These are phyloP conservation scores for Cataglyphis hispanica DNA, from an alignment of 1,140 invertebrate species.

Conservation along the genomic window DNA sequence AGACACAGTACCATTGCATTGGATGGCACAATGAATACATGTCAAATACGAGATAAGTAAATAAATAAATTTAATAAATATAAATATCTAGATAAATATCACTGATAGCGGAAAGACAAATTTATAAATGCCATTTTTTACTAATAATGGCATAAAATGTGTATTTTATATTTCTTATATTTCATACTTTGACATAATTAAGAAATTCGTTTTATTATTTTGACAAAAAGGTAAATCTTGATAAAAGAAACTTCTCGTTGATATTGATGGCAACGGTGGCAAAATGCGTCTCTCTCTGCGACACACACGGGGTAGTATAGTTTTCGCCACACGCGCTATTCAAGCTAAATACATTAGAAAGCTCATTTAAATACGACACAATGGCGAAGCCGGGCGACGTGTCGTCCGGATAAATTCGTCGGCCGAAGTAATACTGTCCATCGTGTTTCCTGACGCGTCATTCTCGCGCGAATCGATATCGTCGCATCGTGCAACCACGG, in stretches of 20 bases:
- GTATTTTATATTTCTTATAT: neutral
- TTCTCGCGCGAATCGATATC: constrained; percentile 32
- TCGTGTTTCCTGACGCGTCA: constrained; percentile 5
- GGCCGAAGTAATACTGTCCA: constrained; percentile 74
- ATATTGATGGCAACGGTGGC: constrained; percentile 44
- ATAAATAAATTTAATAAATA: too few relatives aligned
- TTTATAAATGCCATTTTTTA: neutral
- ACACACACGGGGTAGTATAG: constrained; percentile 46
- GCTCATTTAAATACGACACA: constrained; percentile 84
- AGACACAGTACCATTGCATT: constrained; percentile 22
- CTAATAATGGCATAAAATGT: neutral
- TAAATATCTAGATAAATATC: neutral
- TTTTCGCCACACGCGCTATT: constrained; percentile 68
- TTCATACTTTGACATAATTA: neutral
- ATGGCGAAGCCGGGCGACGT: constrained; percentile 67
- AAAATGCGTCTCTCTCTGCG: constrained; percentile 82
- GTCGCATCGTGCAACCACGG: neutral
- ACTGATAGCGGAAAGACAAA: neutral
- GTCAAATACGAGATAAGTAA: neutral
- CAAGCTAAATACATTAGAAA: constrained; percentile 82
- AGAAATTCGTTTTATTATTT: neutral
- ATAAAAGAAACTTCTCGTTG: constrained; percentile 38
- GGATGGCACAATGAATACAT: neutral
- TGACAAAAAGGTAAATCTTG: constrained; percentile 17
- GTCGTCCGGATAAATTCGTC: constrained; percentile 73